Conservation (phyloP, 2,888 invertebrate genomes). For the Nomada fabriciana region DNA sequence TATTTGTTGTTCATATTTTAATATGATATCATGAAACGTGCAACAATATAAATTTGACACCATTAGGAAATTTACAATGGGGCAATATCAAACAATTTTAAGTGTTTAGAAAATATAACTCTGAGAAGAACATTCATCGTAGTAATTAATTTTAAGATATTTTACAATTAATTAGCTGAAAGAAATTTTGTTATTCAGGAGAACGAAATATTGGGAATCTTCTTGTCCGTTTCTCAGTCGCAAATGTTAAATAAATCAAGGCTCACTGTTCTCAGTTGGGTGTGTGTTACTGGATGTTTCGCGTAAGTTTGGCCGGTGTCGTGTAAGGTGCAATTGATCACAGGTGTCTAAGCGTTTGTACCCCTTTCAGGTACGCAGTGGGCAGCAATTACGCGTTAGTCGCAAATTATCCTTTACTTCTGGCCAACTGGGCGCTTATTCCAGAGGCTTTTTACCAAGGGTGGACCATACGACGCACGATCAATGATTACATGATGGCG, state of each 20-base stretch:
- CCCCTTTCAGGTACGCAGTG: constrained; percentile 32
- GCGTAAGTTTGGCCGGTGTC: constrained; percentile 61
- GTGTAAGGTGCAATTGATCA: background rate
- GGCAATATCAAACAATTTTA: too few relatives aligned
- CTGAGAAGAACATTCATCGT: too few relatives aligned
- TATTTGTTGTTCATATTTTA: too few relatives aligned
- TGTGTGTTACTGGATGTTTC: constrained; percentile 62
- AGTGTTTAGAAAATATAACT: too few relatives aligned
- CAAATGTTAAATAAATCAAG: background rate
- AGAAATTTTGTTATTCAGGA: constrained; percentile 4
- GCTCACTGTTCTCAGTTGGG: constrained; percentile 57
- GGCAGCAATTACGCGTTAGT: constrained; percentile 67
- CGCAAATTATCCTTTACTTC: constrained; percentile 70
- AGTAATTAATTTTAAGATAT: too few relatives aligned
- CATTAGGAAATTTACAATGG: too few relatives aligned
- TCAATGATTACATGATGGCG: constrained; percentile 76
- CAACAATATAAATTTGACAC: too few relatives aligned
- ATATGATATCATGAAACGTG: too few relatives aligned
- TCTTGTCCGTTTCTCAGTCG: too few relatives aligned
- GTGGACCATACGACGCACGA: constrained; percentile 69
- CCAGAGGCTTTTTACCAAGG: constrained; percentile 69
- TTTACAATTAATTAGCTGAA: background rate
- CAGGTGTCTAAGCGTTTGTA: background rate
- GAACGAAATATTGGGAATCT: background rate
- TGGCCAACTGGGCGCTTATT: constrained; percentile 65